A percentile compares a stretch with the other conserved stretches of the same genome.
Evolutionary conservation across 2,888 invertebrate species (phyloP).

Genomic region (Salticus scenicus): DNA sequence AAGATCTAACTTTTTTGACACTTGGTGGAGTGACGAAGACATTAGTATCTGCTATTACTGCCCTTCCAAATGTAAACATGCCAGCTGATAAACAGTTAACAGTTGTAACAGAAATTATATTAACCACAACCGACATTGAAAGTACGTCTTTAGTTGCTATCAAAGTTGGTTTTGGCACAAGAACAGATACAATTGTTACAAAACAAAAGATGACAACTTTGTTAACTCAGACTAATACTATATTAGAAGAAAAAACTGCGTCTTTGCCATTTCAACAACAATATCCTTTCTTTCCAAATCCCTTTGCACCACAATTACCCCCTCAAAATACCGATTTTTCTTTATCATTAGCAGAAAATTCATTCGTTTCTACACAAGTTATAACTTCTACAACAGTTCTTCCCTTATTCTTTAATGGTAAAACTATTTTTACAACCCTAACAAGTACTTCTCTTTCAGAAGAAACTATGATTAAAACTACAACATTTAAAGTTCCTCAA

Average conservation of each 20-base stretch:
- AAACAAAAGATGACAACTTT: conserved; percentile 71
- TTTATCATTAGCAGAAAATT: conserved; percentile 55
- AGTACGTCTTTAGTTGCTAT: conserved; percentile 72
- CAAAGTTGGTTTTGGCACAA: conserved; percentile 71
- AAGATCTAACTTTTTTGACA: conserved; percentile 68
- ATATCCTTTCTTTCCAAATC: conserved; percentile 51
- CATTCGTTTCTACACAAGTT: conserved; percentile 71
- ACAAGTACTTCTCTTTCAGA: conserved; percentile 70
- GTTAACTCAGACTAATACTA: conserved; percentile 64
- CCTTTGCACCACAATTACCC: conserved; percentile 50
- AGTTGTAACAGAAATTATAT: conserved; percentile 71
- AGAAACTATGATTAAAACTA: conserved; percentile 71
- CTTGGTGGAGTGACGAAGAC: conserved; percentile 67
- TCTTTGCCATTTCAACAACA: conserved; percentile 21
- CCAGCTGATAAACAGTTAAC: conserved; percentile 65
- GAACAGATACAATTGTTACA: conserved; percentile 71
- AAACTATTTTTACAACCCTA: conserved; percentile 71
- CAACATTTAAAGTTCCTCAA: conserved; percentile 69
- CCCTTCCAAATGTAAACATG: conserved; percentile 51
- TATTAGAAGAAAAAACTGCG: conserved; percentile 40
- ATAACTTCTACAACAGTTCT: conserved; percentile 70
- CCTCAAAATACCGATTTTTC: conserved; percentile 45
- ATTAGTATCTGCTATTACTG: conserved; percentile 64
- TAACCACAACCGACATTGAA: conserved; percentile 70
- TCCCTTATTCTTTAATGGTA: conserved; percentile 71